Percentiles rank a stretch among this genome's conserved stretches.
Conservation (phyloP, 2,113 vertebrate species). For the Aegithalos caudatus region DNA sequence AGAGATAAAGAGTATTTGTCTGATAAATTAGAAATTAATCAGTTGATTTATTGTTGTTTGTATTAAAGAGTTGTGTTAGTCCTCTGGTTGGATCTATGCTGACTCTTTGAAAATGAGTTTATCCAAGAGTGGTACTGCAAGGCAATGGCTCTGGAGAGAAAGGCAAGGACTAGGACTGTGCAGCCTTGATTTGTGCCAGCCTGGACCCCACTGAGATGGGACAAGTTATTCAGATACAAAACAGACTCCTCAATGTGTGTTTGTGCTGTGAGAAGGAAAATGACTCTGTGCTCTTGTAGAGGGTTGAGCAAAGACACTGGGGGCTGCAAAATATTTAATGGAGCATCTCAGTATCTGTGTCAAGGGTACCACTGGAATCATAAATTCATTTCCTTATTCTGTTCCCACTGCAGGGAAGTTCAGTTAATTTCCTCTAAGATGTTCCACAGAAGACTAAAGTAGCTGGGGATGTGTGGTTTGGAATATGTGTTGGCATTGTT, state of each 20-base stretch:
- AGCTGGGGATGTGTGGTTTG: not conserved
- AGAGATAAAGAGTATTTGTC: conserved; percentile 11
- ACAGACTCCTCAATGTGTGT: not conserved
- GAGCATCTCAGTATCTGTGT: not conserved
- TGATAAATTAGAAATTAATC: conserved; percentile 29
- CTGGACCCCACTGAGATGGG: not conserved
- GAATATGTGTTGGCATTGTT: not conserved
- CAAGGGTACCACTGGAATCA: not conserved
- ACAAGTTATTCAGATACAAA: not conserved
- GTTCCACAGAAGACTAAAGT: not conserved
- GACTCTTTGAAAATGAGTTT: not conserved
- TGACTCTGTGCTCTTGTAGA: not conserved
- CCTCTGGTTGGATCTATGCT: not conserved
- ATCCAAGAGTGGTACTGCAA: not conserved
- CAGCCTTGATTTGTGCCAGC: not conserved
- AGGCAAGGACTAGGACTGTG: not conserved
- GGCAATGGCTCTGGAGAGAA: not conserved
- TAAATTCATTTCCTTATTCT: not conserved
- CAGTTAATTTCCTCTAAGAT: not conserved
- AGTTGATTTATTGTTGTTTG: conserved; percentile 19
- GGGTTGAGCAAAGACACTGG: not conserved
- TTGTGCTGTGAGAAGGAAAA: not conserved
- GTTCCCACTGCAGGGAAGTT: not conserved
- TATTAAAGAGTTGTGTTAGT: not conserved
- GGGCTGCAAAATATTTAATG: not conserved